Evolutionary conservation across 2,797 vertebrate species (phyloP), one percentile per base, ranked within the genome.

Genomic region (Spinus pinus): DNA sequence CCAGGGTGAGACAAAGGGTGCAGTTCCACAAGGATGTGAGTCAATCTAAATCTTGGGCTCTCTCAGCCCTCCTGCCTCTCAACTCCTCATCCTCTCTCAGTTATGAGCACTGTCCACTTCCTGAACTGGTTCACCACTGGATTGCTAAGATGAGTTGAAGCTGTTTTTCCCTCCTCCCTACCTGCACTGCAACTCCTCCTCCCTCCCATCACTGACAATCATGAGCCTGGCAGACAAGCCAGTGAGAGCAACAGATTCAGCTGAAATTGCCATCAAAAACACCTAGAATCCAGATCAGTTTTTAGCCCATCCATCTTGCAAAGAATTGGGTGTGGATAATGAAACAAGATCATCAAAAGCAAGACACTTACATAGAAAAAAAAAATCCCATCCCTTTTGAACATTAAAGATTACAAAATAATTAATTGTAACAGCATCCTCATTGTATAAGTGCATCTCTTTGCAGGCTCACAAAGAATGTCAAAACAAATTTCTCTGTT

Each of bases 401-500:
- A 72, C 33, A 69, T 28, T 5, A 74, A 31, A 60, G 86, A 61
- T 58, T 14, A 70, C 14, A 62, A 73, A 73, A 73, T 51, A 46
- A 53, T 66, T 54, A 66, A 37, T 30, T 86, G 21, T 13, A 83
- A 39, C 19, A 50, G 49, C 27, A 74, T 31, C n/a, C 7, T 88
- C 31, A 31, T 69, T 66, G 47, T 35, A 42, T 17, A 61, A 67
- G 64, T 69, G 17, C 9, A 56, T 71, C 12, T 81, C 49, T 37
- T 70, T 46, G 28, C 27, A 87, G 71, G 23, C 30, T 54, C 57
- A 49, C 56, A 81, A 87, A 88, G 31, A 57, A 42, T 64, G 8
- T 75, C 12, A 94, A 53, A 72, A 91, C 18, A 58, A 84, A 90
- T 58, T n/a, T 72, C 56, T 90, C 62, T 79, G 14, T 49, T 21